A percentile compares a stretch with the other conserved stretches of the same genome.
phyloP scores from a whole-genome alignment of 2,113 vertebrate species.

The Hemichromis elongatus region DNA sequence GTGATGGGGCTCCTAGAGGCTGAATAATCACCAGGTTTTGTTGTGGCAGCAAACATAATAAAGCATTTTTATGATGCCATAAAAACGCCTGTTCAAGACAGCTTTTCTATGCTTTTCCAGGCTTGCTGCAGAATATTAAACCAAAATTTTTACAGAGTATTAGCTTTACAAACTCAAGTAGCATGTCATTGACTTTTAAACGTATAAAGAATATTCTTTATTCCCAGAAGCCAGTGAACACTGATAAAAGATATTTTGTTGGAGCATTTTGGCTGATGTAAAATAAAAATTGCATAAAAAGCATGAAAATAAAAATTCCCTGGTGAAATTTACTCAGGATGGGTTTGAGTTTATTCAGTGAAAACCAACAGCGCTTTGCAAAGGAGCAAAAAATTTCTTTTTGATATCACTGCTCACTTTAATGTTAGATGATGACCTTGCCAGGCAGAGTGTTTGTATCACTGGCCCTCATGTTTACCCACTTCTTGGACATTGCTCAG shows the following conservation, averaged over 20 bases:
- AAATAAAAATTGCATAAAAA: neutral
- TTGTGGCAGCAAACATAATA: slow-evolving; percentile 53
- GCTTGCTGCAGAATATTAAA: slow-evolving; percentile 21
- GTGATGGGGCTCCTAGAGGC: slow-evolving; percentile 45
- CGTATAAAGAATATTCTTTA: neutral
- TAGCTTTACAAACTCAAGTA: slow-evolving; percentile 17
- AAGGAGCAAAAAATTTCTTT: slow-evolving; percentile 7
- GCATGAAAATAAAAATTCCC: neutral
- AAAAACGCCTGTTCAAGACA: slow-evolving; percentile 40
- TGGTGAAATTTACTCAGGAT: neutral
- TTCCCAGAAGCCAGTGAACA: neutral
- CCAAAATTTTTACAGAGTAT: neutral
- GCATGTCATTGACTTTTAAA: slow-evolving; percentile 22
- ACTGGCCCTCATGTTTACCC: neutral
- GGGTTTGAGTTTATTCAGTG: neutral
- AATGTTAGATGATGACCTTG: neutral
- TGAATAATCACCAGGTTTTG: slow-evolving; percentile 57
- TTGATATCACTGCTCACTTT: neutral
- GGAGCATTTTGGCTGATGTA: neutral
- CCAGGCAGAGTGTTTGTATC: neutral
- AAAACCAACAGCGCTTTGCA: neutral
- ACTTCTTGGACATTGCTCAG: neutral
- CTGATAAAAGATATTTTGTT: neutral
- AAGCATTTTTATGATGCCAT: slow-evolving; percentile 41
- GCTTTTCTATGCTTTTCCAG: slow-evolving; percentile 20